Conservation (phyloP, 2,888 invertebrate species). For the Anarsia innoxiella region DNA sequence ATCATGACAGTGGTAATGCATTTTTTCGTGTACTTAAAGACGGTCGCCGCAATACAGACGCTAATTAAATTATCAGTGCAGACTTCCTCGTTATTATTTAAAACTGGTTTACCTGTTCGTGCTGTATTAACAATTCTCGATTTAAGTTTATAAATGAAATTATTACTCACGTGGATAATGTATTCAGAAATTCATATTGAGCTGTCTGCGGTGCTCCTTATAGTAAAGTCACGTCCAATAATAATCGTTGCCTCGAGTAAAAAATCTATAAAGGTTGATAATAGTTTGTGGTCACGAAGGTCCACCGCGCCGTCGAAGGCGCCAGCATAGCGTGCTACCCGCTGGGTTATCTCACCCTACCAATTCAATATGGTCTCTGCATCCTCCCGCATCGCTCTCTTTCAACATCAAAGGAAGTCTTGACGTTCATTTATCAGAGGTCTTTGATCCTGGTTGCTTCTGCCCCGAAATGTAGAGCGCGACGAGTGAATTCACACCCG, state of each 20-base stretch:
- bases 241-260: slow-evolving; percentile 43
- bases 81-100: slow-evolving; percentile 61
- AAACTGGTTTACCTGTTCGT: slow-evolving; percentile 44
- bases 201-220: slow-evolving; percentile 47
- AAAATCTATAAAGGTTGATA: slow-evolving; percentile 60
- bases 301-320: slow-evolving; percentile 51
- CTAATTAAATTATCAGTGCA: slow-evolving; percentile 65
- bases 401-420: slow-evolving; percentile 17
- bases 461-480: slow-evolving; percentile 46
- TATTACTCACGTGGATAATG: slow-evolving; percentile 36
- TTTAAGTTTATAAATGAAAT: slow-evolving; percentile 24
- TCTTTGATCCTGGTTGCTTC: slow-evolving; percentile 34
- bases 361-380: slow-evolving; percentile 36
- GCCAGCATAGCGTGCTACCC: slow-evolving; percentile 58
- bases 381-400: slow-evolving; percentile 15
- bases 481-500: slow-evolving; percentile 61
- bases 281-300: slow-evolving; percentile 66
- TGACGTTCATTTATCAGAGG: slow-evolving; percentile 26
- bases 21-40: slow-evolving; percentile 64
- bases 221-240: slow-evolving; percentile 52
- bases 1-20: slow-evolving; percentile 66
- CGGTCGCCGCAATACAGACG: slow-evolving; percentile 45
- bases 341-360: slow-evolving; percentile 52
- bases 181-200: slow-evolving; percentile 51
- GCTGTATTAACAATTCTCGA: slow-evolving; percentile 13